Evolutionary conservation across 2,888 invertebrate genomes (phyloP), one percentile per base, ranked within the genome.

Genomic region (Boloria selene): DNA sequence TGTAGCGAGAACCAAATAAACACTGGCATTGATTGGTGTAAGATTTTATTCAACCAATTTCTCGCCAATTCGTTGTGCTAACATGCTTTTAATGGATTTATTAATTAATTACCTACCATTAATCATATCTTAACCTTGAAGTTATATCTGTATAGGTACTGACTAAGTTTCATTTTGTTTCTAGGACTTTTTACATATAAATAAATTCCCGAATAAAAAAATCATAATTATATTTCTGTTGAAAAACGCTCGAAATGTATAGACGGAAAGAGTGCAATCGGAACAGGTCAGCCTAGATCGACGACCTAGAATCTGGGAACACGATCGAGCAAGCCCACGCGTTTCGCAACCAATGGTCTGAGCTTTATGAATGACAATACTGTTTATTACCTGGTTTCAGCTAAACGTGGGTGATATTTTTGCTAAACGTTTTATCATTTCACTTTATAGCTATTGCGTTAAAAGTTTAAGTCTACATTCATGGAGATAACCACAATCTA

Each of bases 231-330:
- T 52, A 58, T 47, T 54, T 52, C 64, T 60, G 63, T 38, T 38
- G 58, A 59, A 60, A 58, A 49, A 55, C n/a, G 62, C 49, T 31
- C 38, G 69, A 72, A 59, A 69, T 58, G 31, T 54, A 55, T 54
- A 56, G 59, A 53, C 65, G 70, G 74, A 77, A 81, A 75, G 77
- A 78, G 74, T 77, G 73, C 76, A 61, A 31, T 73, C 79, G 75
- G 78, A 79, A 78, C 84, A 79, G 88, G 85, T 88, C 87, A 87
- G 74, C 72, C 64, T 77, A 83, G 88, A 86, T 78, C 87, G 86
- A 84, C 82, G 88, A 85, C 89, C 87, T 80, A 87, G 79, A 87
- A 86, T 86, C 76, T 77, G 78, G 60, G 64, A 58, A 47, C 49
- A 42, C 49, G 65, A 60, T 60, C 65, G 62, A 58, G 66, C 52